Percentiles rank a stretch among this genome's conserved stretches.
phyloP scores from a whole-genome alignment of 1,140 invertebrate species.

The Leptopilina clavipes region DNA sequence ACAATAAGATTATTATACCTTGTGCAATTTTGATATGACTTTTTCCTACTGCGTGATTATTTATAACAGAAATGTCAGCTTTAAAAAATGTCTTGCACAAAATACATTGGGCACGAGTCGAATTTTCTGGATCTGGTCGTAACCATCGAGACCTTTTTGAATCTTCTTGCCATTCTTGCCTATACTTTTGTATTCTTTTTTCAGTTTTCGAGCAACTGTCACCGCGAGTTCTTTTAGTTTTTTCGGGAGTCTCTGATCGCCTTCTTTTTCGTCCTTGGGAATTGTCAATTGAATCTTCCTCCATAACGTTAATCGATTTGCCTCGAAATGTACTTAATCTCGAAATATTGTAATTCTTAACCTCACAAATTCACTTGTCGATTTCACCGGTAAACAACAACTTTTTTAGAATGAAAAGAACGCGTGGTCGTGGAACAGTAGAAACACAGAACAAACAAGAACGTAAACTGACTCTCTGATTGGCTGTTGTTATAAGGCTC shows the following conservation, averaged over 20 bases:
- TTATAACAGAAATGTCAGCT: constrained; percentile 38
- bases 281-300: not conserved
- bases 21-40: not conserved
- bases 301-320: not conserved
- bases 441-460: no score
- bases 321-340: no score
- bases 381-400: no score
- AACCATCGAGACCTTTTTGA: constrained; percentile 3
- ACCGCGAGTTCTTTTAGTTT: constrained; percentile 9
- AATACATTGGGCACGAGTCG: constrained; percentile 35
- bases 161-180: not conserved
- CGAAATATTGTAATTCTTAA: no score
- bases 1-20: not conserved
- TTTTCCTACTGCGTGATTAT: constrained; percentile 28
- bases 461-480: no score
- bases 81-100: constrained; percentile 34
- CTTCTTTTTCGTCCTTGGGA: not conserved
- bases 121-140: not conserved
- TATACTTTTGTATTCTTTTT: not conserved
- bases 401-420: no score
- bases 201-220: not conserved
- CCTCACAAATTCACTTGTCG: no score
- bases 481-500: no score
- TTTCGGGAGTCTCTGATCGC: not conserved
- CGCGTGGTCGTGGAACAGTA: no score